Conservation (phyloP, 2,113 vertebrate genomes). For the Rattus rattus region DNA sequence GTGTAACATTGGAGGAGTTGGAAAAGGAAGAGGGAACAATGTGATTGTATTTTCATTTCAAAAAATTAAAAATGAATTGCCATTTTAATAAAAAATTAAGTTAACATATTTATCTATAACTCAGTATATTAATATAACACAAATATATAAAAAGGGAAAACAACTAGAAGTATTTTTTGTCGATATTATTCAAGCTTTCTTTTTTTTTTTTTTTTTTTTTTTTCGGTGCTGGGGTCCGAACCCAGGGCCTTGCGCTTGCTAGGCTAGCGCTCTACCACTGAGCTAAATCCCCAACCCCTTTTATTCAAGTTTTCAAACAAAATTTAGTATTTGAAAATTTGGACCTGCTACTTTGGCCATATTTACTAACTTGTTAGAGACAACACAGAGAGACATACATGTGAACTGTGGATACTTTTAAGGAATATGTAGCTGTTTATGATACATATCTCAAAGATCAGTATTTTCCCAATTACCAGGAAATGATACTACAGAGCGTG, state of each 20-base stretch:
- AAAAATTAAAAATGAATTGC: background rate
- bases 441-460: background rate
- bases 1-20: background rate
- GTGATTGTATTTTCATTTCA: background rate
- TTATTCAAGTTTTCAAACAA: constrained; percentile 36
- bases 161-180: background rate
- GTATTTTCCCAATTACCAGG: background rate
- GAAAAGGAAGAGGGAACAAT: background rate
- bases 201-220: no score
- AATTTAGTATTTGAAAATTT: constrained; percentile 46
- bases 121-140: background rate
- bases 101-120: background rate
- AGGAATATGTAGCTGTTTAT: background rate
- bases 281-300: no score
- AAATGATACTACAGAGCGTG: background rate
- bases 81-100: background rate
- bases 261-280: no score
- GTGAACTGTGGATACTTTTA: background rate
- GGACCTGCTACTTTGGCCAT: background rate
- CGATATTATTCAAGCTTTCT: constrained; percentile 2
- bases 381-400: background rate
- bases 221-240: no score
- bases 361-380: background rate
- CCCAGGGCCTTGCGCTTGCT: no score
- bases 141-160: background rate